phyloP scores from a whole-genome alignment of 2,888 invertebrate species.

The Therioaphis trifolii region DNA sequence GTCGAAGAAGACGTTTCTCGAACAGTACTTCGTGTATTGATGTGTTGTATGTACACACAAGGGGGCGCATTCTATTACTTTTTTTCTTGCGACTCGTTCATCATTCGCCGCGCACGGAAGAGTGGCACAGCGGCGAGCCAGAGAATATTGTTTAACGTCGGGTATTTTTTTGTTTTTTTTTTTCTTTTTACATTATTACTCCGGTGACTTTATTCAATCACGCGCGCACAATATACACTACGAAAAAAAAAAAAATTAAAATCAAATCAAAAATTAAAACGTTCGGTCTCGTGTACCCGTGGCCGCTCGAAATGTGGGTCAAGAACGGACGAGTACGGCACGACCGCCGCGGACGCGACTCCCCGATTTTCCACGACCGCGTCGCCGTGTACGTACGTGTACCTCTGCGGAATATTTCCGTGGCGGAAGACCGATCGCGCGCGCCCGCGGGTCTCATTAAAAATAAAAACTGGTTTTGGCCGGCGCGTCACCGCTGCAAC shows the following conservation, averaged over 20 bases:
- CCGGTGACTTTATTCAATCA: conserved; percentile 33
- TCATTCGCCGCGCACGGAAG: not conserved
- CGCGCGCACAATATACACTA: too few relatives aligned
- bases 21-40: not conserved
- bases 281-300: not conserved
- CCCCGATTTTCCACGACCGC: conserved; percentile 20
- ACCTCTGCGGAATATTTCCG: not conserved
- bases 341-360: not conserved
- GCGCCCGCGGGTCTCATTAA: not conserved
- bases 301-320: conserved; percentile 60
- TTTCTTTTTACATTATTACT: not conserved
- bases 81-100: conserved; percentile 6
- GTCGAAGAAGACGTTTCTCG: not conserved
- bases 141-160: conserved; percentile 55
- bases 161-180: too few relatives aligned
- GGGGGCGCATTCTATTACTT: too few relatives aligned
- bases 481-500: too few relatives aligned
- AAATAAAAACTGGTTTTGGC: not conserved
- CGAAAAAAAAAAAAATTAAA: not conserved
- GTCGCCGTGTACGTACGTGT: too few relatives aligned
- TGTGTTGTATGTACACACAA: too few relatives aligned
- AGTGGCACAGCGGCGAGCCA: not conserved
- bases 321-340: conserved; percentile 38
- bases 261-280: not conserved
- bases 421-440: not conserved